Conservation (phyloP, 2,888 invertebrate species). For the Hyles lineata region DNA sequence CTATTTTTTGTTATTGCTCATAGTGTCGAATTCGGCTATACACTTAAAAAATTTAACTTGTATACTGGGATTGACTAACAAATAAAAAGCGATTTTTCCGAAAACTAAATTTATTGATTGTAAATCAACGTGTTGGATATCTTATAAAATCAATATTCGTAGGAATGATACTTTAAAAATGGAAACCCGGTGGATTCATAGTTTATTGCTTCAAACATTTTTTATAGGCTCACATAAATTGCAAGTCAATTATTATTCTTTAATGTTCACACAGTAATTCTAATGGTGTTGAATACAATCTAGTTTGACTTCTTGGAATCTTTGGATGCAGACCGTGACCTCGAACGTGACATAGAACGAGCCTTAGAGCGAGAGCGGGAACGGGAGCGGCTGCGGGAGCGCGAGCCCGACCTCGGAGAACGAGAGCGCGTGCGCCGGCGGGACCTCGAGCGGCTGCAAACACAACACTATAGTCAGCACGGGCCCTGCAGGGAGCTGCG, state of each 20-base stretch:
- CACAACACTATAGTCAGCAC: background rate
- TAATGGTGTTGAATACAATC: slow-evolving; percentile 37
- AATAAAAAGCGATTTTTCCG: slow-evolving; percentile 35
- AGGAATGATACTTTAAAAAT: slow-evolving; percentile 69
- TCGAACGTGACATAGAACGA: slow-evolving; percentile 78
- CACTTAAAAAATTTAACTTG: no score
- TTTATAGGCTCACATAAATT: slow-evolving; percentile 2
- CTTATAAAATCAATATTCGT: slow-evolving; percentile 60
- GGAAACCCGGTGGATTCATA: slow-evolving; percentile 45
- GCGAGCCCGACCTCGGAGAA: slow-evolving; percentile 80
- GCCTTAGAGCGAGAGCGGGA: slow-evolving; percentile 83
- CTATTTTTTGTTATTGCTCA: no score
- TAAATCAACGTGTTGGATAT: slow-evolving; percentile 52
- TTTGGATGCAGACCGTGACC: slow-evolving; percentile 80
- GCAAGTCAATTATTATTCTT: slow-evolving; percentile 40
- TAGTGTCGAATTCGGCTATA: no score
- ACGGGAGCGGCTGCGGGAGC: slow-evolving; percentile 76
- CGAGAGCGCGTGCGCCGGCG: slow-evolving; percentile 86
- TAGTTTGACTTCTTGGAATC: slow-evolving; percentile 81
- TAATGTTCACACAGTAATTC: slow-evolving; percentile 41
- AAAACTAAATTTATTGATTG: slow-evolving; percentile 34
- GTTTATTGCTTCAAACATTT: slow-evolving; percentile 31
- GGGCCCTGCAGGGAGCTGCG: background rate
- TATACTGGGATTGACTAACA: background rate
- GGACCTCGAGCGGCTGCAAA: slow-evolving; percentile 86